phyloP scores from a whole-genome alignment of 2,888 invertebrate genomes.

The Caenorhabditis wallacei region DNA sequence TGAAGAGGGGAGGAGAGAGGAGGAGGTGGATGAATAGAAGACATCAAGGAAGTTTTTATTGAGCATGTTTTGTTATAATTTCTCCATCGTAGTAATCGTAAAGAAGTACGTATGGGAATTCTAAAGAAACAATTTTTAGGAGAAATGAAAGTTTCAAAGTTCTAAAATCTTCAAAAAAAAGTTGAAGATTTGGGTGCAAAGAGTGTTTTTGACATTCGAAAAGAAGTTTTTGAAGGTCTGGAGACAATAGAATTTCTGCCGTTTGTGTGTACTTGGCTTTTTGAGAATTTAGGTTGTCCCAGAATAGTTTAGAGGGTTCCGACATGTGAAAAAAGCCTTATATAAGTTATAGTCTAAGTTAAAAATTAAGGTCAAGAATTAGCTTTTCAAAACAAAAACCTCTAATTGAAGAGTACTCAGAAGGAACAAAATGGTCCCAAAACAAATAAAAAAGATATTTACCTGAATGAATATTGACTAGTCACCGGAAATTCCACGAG shows the following conservation, averaged over 20 bases:
- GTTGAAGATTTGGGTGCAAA: constrained; percentile 14
- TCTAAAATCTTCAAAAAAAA: constrained; percentile 7
- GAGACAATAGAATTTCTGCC: not conserved
- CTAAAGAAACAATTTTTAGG: constrained; percentile 6
- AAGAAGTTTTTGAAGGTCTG: not conserved
- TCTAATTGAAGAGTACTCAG: too few relatives aligned
- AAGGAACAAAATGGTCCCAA: not conserved
- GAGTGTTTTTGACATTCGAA: constrained; percentile 26
- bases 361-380: too few relatives aligned
- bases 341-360: too few relatives aligned
- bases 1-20: not conserved
- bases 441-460: not conserved
- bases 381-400: too few relatives aligned
- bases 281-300: not conserved
- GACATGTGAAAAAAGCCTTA: too few relatives aligned
- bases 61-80: constrained; percentile 14
- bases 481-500: constrained; percentile 34
- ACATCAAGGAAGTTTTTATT: constrained; percentile 40
- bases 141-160: constrained; percentile 14
- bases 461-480: constrained; percentile 38
- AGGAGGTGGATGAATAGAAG: constrained; percentile 27
- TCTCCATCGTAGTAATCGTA: not conserved
- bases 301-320: too few relatives aligned
- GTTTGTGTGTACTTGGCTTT: not conserved
- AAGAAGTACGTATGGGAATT: not conserved